These are phyloP conservation scores for Charanyca ferruginea DNA, from an alignment of 2,888 invertebrate species.

Conservation along the genomic window DNA sequence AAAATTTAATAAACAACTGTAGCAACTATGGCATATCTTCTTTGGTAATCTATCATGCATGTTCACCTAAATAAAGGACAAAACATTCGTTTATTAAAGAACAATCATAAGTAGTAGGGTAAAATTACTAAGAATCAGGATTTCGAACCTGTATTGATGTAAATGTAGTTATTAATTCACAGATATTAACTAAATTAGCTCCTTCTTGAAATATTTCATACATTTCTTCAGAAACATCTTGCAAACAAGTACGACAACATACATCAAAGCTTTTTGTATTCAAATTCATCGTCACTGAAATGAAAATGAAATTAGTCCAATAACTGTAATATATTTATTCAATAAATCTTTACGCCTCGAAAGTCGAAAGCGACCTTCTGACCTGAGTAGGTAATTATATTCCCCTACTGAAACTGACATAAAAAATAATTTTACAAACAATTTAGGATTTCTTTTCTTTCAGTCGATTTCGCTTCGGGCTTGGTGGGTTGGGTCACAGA, in stretches of 20 bases:
- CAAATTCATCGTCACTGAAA: slow-evolving; percentile 12
- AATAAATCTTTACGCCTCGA: neutral
- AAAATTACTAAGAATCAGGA: no score
- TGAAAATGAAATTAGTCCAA: neutral
- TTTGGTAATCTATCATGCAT: slow-evolving; percentile 77
- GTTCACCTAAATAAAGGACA: slow-evolving; percentile 73
- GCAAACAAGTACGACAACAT: slow-evolving; percentile 84
- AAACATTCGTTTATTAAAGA: neutral
- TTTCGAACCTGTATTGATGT: slow-evolving; percentile 82
- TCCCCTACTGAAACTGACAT: neutral
- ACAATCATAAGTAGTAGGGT: no score
- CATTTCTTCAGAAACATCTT: slow-evolving; percentile 70
- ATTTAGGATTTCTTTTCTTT: neutral
- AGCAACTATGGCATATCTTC: slow-evolving; percentile 79
- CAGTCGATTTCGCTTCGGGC: neutral
- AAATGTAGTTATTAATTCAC: slow-evolving; percentile 77
- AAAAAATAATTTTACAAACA: neutral
- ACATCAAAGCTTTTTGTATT: slow-evolving; percentile 59
- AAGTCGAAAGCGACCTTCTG: neutral
- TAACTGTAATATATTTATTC: neutral
- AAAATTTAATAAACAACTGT: slow-evolving; percentile 76
- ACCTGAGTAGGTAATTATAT: neutral
- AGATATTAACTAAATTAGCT: slow-evolving; percentile 69
- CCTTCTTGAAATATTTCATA: slow-evolving; percentile 75
- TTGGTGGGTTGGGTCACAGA: no score